phyloP scores from a whole-genome alignment of 2,797 vertebrate genomes.

The Tokudaia tokunoshimensis region DNA sequence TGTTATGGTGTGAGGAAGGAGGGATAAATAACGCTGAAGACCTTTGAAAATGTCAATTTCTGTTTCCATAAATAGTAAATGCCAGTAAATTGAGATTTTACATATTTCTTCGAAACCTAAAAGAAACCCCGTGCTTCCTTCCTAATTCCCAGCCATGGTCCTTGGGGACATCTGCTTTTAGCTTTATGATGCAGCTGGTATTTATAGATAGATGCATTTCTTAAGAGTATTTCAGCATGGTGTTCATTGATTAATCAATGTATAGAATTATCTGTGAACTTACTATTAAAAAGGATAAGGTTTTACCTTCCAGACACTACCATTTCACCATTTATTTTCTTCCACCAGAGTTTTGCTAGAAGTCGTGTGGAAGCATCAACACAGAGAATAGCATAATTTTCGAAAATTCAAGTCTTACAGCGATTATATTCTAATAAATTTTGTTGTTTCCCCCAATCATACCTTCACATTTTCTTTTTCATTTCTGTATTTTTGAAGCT shows the following conservation, averaged over 20 bases:
- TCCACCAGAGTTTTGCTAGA: neutral
- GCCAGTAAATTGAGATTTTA: neutral
- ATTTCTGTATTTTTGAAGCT: neutral
- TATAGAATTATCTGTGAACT: slow-evolving; percentile 47
- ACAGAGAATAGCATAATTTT: neutral
- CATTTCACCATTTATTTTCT: neutral
- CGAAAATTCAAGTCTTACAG: neutral
- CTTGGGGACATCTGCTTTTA: neutral
- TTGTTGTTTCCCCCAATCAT: neutral
- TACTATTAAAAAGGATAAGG: neutral
- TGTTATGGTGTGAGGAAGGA: neutral
- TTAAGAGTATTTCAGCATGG: slow-evolving; percentile 41
- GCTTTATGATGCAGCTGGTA: neutral
- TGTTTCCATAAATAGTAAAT: slow-evolving; percentile 2
- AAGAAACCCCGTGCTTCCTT: neutral
- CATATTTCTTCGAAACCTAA: neutral
- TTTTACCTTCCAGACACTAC: neutral
- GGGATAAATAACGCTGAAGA: neutral
- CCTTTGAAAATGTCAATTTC: slow-evolving; percentile 16
- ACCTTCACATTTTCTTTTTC: neutral
- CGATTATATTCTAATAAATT: neutral
- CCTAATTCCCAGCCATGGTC: neutral
- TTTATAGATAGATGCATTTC: slow-evolving; percentile 11
- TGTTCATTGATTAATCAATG: neutral
- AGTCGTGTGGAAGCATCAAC: slow-evolving; percentile 36